Evolutionary conservation across 2,797 vertebrate genomes (phyloP).

Genomic region (Carapus acus): DNA sequence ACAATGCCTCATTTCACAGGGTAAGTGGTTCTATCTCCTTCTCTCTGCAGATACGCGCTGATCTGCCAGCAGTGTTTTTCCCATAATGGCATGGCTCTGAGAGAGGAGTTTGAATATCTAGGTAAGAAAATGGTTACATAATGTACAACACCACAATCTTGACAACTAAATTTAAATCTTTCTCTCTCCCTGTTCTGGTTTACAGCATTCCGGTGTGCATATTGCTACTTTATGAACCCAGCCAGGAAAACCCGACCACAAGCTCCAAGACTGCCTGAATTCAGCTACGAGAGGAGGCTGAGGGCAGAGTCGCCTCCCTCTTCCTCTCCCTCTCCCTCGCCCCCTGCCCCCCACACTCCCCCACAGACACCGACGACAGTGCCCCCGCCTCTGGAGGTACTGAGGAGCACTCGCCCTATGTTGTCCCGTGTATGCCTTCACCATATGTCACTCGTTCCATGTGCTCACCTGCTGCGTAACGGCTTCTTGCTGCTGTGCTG

Average conservation of each 20-base stretch:
- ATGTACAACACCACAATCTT: too few relatives aligned
- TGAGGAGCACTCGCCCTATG: not conserved
- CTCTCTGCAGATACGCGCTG: constrained; percentile 83
- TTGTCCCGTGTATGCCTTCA: constrained; percentile 15
- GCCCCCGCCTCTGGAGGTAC: constrained; percentile 68
- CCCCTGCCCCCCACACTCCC: constrained; percentile 53
- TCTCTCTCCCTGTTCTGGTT: not conserved
- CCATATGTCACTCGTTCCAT: constrained; percentile 15
- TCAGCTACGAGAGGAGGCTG: constrained; percentile 81
- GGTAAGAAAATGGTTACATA: constrained; percentile 80
- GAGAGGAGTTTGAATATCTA: constrained; percentile 95
- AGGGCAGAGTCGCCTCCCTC: constrained; percentile 60
- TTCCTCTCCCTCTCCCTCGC: too few relatives aligned
- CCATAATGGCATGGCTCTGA: constrained; percentile 98
- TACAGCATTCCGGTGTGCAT: constrained; percentile 91
- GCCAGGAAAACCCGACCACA: constrained; percentile 92
- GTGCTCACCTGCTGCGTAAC: constrained; percentile 27
- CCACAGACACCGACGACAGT: constrained; percentile 69
- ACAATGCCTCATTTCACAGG: too few relatives aligned
- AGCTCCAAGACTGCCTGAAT: constrained; percentile 88
- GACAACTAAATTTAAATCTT: too few relatives aligned
- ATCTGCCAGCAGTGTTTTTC: constrained; percentile 98
- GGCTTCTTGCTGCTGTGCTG: constrained; percentile 10
- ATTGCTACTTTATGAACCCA: constrained; percentile 96
- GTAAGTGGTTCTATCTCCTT: too few relatives aligned